Base-by-base conservation (phyloP, 2,888 invertebrate genomes). In the Dascillus cervinus region DNA sequence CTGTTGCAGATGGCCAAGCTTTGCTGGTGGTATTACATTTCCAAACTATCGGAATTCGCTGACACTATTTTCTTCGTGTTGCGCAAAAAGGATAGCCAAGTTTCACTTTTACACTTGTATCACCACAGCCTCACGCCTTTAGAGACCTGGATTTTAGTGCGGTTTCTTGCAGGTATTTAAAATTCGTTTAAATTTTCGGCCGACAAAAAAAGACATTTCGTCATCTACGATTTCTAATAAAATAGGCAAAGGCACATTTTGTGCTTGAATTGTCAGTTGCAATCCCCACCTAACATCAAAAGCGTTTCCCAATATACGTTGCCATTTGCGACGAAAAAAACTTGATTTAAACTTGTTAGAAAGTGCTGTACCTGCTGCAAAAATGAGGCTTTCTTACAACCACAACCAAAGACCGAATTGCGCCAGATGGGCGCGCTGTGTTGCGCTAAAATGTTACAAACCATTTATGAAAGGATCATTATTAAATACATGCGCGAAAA, bases 1-100 rank as follows among this genome's bases (percentile, higher is more conserved):
- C 32, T 29, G 44, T 66, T 71, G 27, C 71, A 88, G 81, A 89
- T 90, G 87, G 79, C 85, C 28, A 79, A 77, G 43, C 71, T 86
- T 3, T 87, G 87, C 61, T 89, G 88, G 87, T 83, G 83, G 74
- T 90, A 89, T 66, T 90, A 87, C 69, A 79, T 89, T 59, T 88
- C 88, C 26, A 90, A 90, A 65, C 72, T 89, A 46, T 81, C 87
- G 3, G 90, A 90, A 68, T 85, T 90, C 50, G 77, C 84, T 2
- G 90, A 90, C 67, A 90, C 89, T 31, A 74, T 86, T 51, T 88
- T 89, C 71, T 88, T 89, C 67, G 79, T 88, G 21, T 64, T 88
- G 49, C 70, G 88, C 22, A 88, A 88, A 65, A 89, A 89, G 65
- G 82, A 82, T 65, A 82, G 79, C 49, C 88, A 89, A 63, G 78